Base-by-base conservation (phyloP, 2,113 vertebrate species). In the Piprites chloris region DNA sequence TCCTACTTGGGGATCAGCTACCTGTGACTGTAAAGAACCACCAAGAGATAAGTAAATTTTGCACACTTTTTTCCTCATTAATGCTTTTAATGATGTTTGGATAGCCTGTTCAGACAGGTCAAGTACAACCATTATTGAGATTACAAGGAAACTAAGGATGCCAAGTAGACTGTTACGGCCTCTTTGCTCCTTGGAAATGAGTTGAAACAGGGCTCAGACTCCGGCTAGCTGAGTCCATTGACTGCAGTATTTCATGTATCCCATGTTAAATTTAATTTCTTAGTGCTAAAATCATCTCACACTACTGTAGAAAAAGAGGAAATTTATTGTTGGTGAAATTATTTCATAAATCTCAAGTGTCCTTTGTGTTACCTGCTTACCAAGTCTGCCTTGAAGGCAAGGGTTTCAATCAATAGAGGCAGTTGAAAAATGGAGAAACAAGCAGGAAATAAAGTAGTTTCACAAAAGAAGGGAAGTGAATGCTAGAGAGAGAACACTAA, bases 321-420 rank as follows among this genome's bases (percentile, higher is more conserved):
- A 41, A 93, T 90, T 91, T 85, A 85, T 89, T 94, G 71, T 61
- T 83, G 67, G 49, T 73, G 67, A 94, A 87, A 93, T 96, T 85
- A 94, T 94, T 93, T 96, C 49, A 90, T 96, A 93, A 93, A 93
- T 94, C 78, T 92, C 41, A 42, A 47, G 41, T 83, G 77, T 85
- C 58, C 82, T 95, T 88, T 85, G 58, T 42, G 14, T 85, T 95
- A 80, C 78, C 78, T 94, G 71, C 94, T 79, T 85, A 65, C 37
- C 78, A 85, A 61, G 73, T 83, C 82, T 97, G 88, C 88, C 94
- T 95, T 76, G 67, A 90, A 90, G 92, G 78, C 85, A 89, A 87
- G 56, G 14, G 24, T 85, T 95, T 96, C 90, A 87, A 87, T 96
- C 92, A 93, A 65, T 68, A 87, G 62, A 62, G 75, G n/a, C 66